Percentiles rank a stretch among this genome's conserved stretches.
Evolutionary conservation across 2,797 vertebrate species (phyloP).

Genomic region (Hemitrygon akajei): DNA sequence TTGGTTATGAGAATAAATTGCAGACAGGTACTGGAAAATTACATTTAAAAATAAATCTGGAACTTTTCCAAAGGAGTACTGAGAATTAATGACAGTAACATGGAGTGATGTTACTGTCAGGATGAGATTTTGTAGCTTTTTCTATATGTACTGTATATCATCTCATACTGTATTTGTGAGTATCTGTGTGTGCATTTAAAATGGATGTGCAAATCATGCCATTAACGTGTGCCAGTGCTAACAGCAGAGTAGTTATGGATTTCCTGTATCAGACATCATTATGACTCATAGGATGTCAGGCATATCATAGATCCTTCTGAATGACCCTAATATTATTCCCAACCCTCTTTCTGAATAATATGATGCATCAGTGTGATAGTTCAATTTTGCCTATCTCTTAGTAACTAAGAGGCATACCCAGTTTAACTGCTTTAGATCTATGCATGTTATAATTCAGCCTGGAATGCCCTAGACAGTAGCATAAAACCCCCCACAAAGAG

Average conservation of each 20-base stretch:
- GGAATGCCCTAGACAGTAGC: not conserved
- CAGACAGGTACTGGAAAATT: not conserved
- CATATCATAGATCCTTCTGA: not conserved
- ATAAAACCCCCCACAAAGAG: not conserved
- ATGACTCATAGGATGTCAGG: not conserved
- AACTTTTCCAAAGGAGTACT: not conserved
- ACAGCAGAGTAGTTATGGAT: not conserved
- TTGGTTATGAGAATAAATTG: not conserved
- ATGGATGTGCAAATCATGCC: not conserved
- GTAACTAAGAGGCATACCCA: not conserved
- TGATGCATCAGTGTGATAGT: not conserved
- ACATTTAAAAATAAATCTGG: not conserved
- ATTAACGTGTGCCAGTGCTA: not conserved
- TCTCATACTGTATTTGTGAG: too few species aligned
- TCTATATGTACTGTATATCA: not conserved
- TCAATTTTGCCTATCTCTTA: not conserved
- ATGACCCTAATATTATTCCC: not conserved
- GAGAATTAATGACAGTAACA: not conserved
- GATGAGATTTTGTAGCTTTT: too few species aligned
- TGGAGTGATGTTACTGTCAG: not conserved
- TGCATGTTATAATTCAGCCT: not conserved
- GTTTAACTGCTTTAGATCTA: not conserved
- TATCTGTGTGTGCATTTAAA: not conserved
- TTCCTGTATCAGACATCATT: not conserved
- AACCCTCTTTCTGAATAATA: not conserved